phyloP scores from a whole-genome alignment of 2,888 invertebrate species.

The Pterobdella sp. region DNA sequence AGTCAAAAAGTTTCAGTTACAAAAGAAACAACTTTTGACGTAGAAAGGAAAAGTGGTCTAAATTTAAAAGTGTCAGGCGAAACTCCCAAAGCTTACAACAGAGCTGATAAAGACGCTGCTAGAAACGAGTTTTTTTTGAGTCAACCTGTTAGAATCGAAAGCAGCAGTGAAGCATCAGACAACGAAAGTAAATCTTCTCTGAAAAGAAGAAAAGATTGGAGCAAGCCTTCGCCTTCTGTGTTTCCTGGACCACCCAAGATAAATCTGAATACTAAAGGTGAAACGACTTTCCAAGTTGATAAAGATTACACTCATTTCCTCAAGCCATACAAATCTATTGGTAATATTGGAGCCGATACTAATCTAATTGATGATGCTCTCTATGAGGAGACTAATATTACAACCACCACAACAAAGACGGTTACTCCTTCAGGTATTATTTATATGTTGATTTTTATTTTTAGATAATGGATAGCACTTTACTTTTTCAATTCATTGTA shows the following conservation, averaged over 20 bases:
- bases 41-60: constrained; percentile 28
- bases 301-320: constrained; percentile 29
- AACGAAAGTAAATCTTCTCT: constrained; percentile 31
- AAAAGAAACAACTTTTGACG: background rate
- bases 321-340: constrained; percentile 39
- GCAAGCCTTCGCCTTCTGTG: constrained; percentile 12
- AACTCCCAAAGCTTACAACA: constrained; percentile 37
- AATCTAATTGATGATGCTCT: constrained; percentile 35
- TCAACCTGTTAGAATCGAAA: constrained; percentile 36
- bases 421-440: too few species aligned
- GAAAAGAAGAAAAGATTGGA: constrained; percentile 23
- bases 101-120: constrained; percentile 31
- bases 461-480: background rate
- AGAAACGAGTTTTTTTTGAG: constrained; percentile 36
- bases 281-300: background rate
- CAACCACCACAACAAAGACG: background rate
- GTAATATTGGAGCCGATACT: constrained; percentile 37
- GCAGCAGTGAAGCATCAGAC: constrained; percentile 38
- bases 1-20: background rate
- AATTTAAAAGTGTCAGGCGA: constrained; percentile 37
- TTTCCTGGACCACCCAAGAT: constrained; percentile 2
- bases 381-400: constrained; percentile 5
- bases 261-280: background rate
- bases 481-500: background rate
- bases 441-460: background rate